Base-by-base conservation (phyloP, 2,888 invertebrate species). In the Tipula confusa region DNA sequence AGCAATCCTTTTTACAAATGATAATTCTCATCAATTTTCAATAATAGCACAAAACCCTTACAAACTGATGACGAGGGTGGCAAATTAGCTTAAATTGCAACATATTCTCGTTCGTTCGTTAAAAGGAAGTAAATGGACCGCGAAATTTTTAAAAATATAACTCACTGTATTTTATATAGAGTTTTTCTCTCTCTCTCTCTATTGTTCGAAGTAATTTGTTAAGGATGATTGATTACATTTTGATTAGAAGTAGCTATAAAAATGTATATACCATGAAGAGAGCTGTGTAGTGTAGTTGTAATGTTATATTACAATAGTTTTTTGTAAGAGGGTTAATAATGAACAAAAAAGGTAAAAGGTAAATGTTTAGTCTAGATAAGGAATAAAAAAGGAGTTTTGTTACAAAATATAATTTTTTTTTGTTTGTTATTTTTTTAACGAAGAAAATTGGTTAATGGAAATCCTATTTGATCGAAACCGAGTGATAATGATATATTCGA, bases 361-460 rank as follows among this genome's bases (percentile, higher is more conserved):
- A 64, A 64, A 64, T 64, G 64, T 64, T 64, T 64, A 64, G 64
- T 64, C 64, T 64, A 24, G 24, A 24, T 18, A 64, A 64, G 7
- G 2, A 15, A 64, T 24, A 24, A 64, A 64, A 64, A 64, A 64
- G 64, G 64, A 64, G 64, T 64, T 64, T 64, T 64, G 64, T 64
- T 64, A 64, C 64, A 64, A 64, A 64, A 64, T 24, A 64, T n/a
- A n/a, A n/a, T n/a, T n/a, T n/a, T 64, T 64, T 64, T 24, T 64
- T 64, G 24, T 64, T 43, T 43, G n/a, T n/a, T 15, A 0, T 15
- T 43, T 15, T 0, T 4, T 15, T 15, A 43, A 43, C 2, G 64
- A 64, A 64, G 64, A 64, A 64, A 64, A 64, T 64, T 64, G 64
- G 64, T 24, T 64, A 64, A 64, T 64, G 64, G 64, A 64, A 64